phyloP scores from a whole-genome alignment of 1,140 invertebrate species.

The Apolygus lucorum region DNA sequence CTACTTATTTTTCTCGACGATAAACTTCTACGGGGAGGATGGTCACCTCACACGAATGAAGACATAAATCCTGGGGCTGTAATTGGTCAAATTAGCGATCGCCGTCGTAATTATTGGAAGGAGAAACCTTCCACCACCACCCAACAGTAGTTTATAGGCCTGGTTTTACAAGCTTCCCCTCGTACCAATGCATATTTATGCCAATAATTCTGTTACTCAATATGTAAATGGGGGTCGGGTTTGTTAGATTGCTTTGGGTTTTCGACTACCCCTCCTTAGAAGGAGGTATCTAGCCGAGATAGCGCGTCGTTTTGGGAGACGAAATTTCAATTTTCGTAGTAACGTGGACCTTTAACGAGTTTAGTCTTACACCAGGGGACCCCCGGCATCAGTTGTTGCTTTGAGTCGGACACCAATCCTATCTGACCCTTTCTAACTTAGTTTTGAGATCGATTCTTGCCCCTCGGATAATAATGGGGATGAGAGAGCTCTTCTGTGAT shows the following conservation, averaged over 20 bases:
- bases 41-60: constrained; percentile 10
- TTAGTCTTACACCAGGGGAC: constrained; percentile 17
- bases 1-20: constrained; percentile 3
- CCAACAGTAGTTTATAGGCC: constrained; percentile 17
- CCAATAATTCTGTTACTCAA: constrained; percentile 21
- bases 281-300: neutral
- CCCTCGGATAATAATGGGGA: too few relatives aligned
- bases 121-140: neutral
- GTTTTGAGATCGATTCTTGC: too few relatives aligned
- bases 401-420: constrained; percentile 8
- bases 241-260: constrained; percentile 9
- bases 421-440: constrained; percentile 8
- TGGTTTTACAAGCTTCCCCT: constrained; percentile 13
- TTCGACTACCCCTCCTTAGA: neutral
- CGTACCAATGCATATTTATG: constrained; percentile 24
- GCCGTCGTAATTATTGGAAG: constrained; percentile 11
- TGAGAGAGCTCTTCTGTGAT: too few relatives aligned
- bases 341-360: neutral
- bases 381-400: neutral
- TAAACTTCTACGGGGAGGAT: neutral
- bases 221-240: constrained; percentile 21
- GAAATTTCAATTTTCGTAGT: constrained; percentile 5
- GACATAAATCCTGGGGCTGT: constrained; percentile 19
- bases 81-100: constrained; percentile 22
- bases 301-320: constrained; percentile 11